Base-by-base conservation (phyloP, 2,888 invertebrate genomes). In the Eucera pruinosa region DNA sequence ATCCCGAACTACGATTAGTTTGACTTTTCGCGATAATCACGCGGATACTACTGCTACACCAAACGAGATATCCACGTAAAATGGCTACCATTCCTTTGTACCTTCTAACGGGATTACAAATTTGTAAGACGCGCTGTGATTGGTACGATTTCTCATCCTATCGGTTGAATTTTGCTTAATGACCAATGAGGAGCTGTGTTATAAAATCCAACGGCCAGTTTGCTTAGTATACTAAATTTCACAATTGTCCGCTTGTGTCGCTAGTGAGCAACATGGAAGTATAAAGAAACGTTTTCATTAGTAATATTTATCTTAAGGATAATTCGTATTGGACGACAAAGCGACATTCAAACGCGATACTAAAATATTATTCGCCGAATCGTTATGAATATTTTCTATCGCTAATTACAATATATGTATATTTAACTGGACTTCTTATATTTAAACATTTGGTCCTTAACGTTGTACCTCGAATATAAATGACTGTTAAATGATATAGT, bases 1-100 rank as follows among this genome's bases (percentile, higher is more conserved):
- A 80, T 81, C 71, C 78, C 68, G 80, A 52, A 66, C 47, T 67
- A 82, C 82, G 57, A 85, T 78, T 78, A 78, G 75, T 64, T 78
- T 70, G 78, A 85, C 83, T 80, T 76, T 82, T 83, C 69, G 76
- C 82, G 80, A 83, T 66, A 83, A 82, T 87, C 81, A 85, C 82
- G 83, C 87, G 79, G 85, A 82, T 80, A 81, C 78, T 70, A 86
- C 84, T 83, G 85, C 80, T 84, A 81, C 84, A 74, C 86, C 76
- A 78, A 85, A 88, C 82, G 79, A 75, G 71, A 83, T 77, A 80
- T 83, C 78, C 79, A 85, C 88, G 78, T 83, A 89, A 89, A 89
- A 89, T 89, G 89, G 89, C 89, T 74, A 66, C 76, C 85, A 70
- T 77, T 77, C 78, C 85, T 81, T 83, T 81, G 74, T 78, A 82